Base-by-base conservation (phyloP, 2,888 invertebrate species). In the Lycophotia porphyrea region DNA sequence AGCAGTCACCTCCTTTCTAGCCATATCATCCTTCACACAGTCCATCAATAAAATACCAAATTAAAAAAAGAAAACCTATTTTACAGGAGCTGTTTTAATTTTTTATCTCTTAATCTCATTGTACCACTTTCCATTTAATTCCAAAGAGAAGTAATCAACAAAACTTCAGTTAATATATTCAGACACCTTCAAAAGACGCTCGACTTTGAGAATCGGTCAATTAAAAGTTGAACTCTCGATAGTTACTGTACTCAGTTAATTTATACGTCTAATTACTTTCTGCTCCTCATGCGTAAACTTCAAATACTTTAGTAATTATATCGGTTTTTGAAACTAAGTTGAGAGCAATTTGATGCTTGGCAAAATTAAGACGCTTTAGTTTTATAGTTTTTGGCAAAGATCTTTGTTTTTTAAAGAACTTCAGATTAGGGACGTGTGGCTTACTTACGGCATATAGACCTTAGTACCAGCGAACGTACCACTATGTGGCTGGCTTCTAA, bases 181-280 rank as follows among this genome's bases (percentile, higher is more conserved):
- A 67, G 71, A 74, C 82, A 85, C 85, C 82, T 83, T 63, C 39
- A 77, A 70, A 76, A 71, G 82, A 69, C 82, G 74, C 39, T 64
- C 64, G 65, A 84, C 78, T 64, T 68, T 5, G 67, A 47, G 78
- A 70, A 84, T 75, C 74, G 67, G 85, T 85, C 84, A 85, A 84
- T 85, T 84, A 84, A 84, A 84, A 84, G 75, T 82, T 84, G 60
- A 74, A 82, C 74, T 47, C 65, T 47, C 65, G 70, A 78, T 82
- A 85, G 82, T 85, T 71, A 42, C 27, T 74, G 15, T 24, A 34
- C 64, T 64, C 31, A 74, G 65, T 58, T n/a, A 63, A 83, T 61
- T 70, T 69, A 71, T 78, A 74, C 67, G 44, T 71, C 61, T 85
- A 82, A 84, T 84, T 84, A 76, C 82, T 82, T 84, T 81, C 65